Base-by-base conservation (phyloP, 2,113 vertebrate genomes). In the Brienomyrus brachyistius region DNA sequence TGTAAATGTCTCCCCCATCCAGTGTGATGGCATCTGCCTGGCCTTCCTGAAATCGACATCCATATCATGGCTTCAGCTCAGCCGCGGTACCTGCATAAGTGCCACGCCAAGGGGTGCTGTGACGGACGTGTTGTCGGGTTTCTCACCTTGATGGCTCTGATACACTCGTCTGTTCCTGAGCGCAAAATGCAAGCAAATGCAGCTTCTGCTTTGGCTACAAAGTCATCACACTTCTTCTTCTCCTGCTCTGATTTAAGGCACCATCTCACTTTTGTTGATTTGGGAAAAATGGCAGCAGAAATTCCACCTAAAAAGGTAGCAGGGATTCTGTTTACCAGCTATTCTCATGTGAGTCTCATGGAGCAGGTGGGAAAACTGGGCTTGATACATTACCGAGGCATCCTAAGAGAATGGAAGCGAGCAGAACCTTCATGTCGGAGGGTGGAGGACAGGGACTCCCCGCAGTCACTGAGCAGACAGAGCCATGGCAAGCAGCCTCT, bases 1-100 rank as follows among this genome's bases (percentile, higher is more conserved):
- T 95, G 85, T 95, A 97, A 89, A 99, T 62, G 4, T 97, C 95
- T 1, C 97, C 97, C 15, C 96, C 97, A 3, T 98, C 98, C 90
- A 98, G 82, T 45, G 96, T 97, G 35, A 97, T 94, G 45, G 96
- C 97, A 92, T 99, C 98, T 27, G 96, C 97, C 95, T 92, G 0
- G 5, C 90, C 91, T 1, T 88, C 91, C 98, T 99, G 90, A 82
- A 89, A 83, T 82, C 82, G 15, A 92, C n/a, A 70, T 1, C n/a
- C 62, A 4, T 19, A 82, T 52, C 27, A 52, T 27, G 9, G 2
- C n/a, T 40, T 54, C 40, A 4, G 48, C 19, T 3, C 31, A 80
- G 27, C 11, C 5, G 11, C 21, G 21, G 19, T 21, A 19, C 35
- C 31, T 4, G 40, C 35, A 5, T 23, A 86, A 50, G 6, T 21